phyloP scores from a whole-genome alignment of 2,113 vertebrate genomes.

The Strigops habroptila region DNA sequence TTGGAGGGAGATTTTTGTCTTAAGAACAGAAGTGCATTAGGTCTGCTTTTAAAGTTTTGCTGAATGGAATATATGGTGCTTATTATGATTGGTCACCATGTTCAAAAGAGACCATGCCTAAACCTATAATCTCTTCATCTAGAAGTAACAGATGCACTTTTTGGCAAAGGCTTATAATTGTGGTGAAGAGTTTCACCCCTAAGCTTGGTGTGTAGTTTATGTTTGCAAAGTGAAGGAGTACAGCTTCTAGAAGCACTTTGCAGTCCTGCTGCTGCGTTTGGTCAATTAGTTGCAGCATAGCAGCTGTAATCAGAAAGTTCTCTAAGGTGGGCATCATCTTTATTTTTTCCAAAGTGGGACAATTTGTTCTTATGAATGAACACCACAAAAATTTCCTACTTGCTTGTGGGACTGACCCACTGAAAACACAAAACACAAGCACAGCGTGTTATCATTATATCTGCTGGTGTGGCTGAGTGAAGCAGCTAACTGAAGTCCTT shows the following conservation, averaged over 20 bases:
- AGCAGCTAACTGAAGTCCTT: not conserved
- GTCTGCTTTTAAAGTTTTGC: not conserved
- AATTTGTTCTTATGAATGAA: not conserved
- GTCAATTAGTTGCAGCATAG: not conserved
- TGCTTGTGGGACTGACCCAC: not conserved
- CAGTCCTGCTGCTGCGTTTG: too few relatives aligned
- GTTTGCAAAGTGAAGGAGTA: not conserved
- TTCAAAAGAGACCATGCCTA: not conserved
- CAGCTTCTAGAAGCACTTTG: not conserved
- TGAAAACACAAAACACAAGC: not conserved
- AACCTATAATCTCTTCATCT: not conserved
- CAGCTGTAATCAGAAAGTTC: rapidly evolving
- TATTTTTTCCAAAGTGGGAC: not conserved
- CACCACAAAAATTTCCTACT: not conserved
- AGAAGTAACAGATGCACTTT: not conserved
- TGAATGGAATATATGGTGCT: not conserved
- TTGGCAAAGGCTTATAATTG: not conserved
- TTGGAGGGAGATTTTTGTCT: not conserved
- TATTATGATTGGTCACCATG: not conserved
- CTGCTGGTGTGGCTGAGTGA: not conserved
- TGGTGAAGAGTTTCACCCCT: not conserved
- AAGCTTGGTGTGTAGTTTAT: not conserved
- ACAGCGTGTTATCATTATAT: not conserved
- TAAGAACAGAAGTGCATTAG: not conserved
- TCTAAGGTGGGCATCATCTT: not conserved